Conservation (phyloP, 35 echinoderm and acorn worm species). For the Nesometra sesokonis region DNA sequence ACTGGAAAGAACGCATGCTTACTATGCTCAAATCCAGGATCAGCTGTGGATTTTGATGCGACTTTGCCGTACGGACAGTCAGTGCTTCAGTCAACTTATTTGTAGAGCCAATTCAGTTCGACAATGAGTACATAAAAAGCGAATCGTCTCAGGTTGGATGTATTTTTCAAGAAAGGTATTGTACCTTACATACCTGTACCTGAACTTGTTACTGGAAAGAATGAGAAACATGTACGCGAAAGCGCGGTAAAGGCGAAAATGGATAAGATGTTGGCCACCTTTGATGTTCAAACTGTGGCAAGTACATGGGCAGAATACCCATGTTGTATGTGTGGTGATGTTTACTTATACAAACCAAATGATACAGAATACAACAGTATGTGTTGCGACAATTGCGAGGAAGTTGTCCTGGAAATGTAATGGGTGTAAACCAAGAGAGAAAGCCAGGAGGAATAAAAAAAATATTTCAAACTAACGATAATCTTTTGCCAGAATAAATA, state of each 20-base stretch:
- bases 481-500: too few species aligned
- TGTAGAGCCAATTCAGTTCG: constrained; percentile 30
- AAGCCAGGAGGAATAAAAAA: too few species aligned
- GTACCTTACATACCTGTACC: too few species aligned
- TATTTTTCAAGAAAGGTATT: constrained; percentile 22
- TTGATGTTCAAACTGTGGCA: neutral
- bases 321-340: constrained; percentile 4
- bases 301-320: neutral
- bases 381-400: too few species aligned
- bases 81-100: constrained; percentile 26
- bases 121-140: constrained; percentile 4
- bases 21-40: constrained; percentile 33
- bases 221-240: neutral
- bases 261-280: constrained; percentile 8
- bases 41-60: constrained; percentile 18
- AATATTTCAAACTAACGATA: too few species aligned
- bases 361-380: too few species aligned
- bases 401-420: too few species aligned
- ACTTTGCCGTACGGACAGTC: constrained; percentile 38
- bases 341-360: neutral
- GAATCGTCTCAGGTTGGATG: neutral
- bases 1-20: constrained; percentile 11
- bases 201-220: constrained; percentile 18
- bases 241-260: constrained; percentile 6
- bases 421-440: too few species aligned